A percentile compares a stretch with the other conserved stretches of the same genome.
These are phyloP conservation scores for Xerus inauris DNA, from an alignment of 2,113 vertebrate species.

Conservation along the genomic window DNA sequence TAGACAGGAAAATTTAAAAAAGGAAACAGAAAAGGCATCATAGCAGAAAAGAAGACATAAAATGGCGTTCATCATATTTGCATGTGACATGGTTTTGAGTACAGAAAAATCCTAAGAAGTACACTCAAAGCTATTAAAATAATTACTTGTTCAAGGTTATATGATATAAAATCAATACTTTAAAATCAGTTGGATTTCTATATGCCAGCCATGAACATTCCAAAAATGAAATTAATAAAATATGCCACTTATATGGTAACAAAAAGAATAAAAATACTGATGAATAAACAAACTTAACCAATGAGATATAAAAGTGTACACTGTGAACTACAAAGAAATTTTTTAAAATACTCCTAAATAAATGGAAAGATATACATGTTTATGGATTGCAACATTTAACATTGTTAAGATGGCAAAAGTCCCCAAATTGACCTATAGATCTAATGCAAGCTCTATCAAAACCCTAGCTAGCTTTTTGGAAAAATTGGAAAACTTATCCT, in stretches of 20 bases:
- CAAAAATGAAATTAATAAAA: background rate
- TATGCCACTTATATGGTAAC: background rate
- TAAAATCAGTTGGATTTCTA: background rate
- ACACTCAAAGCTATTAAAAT: background rate
- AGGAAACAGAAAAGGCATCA: background rate
- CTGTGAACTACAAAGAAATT: background rate
- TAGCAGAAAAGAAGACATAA: background rate
- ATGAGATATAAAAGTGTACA: background rate
- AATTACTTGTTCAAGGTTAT: background rate
- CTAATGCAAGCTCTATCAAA: background rate
- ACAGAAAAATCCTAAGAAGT: background rate
- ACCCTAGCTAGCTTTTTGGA: background rate
- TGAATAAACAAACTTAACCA: background rate
- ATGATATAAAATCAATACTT: background rate
- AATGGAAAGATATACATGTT: background rate
- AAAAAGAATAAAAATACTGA: background rate
- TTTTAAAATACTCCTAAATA: background rate
- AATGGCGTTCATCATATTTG: background rate
- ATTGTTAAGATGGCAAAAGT: background rate
- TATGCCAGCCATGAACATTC: background rate
- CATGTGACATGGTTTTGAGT: background rate
- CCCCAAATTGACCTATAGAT: background rate
- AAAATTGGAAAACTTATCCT: background rate
- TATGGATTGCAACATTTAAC: background rate
- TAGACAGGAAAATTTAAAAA: background rate